Evolutionary conservation across 2,888 invertebrate genomes (phyloP).

Genomic region (Rutpela maculata): DNA sequence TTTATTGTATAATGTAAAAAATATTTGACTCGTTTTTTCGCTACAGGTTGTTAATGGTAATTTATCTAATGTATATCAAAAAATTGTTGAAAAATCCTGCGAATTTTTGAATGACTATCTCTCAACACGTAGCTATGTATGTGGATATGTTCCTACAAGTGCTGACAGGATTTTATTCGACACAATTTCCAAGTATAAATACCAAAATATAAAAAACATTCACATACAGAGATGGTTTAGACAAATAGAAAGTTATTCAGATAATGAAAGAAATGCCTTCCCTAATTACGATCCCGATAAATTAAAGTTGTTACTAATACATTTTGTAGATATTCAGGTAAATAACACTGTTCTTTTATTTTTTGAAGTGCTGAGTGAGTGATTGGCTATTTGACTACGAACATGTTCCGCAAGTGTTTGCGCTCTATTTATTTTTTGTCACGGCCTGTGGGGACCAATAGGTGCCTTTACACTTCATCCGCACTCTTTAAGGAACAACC

Average conservation of each 20-base stretch:
- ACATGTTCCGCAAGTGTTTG: constrained; percentile 52
- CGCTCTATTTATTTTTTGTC: constrained; percentile 66
- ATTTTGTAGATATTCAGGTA: constrained; percentile 66
- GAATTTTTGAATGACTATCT: constrained; percentile 73
- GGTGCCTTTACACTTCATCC: constrained; percentile 61
- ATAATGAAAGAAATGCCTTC: constrained; percentile 75
- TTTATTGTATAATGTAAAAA: not conserved
- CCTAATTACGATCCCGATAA: constrained; percentile 71
- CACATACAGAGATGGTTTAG: constrained; percentile 79
- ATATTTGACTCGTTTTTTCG: constrained; percentile 20
- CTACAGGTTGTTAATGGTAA: constrained; percentile 54
- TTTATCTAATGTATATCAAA: constrained; percentile 43
- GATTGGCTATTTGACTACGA: constrained; percentile 39
- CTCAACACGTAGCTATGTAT: constrained; percentile 77
- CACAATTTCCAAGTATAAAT: constrained; percentile 57
- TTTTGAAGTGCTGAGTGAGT: constrained; percentile 61
- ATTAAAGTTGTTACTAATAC: constrained; percentile 68
- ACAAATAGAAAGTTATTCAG: constrained; percentile 79
- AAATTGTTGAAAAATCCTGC: constrained; percentile 50
- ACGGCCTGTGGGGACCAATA: constrained; percentile 67
- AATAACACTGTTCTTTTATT: constrained; percentile 59
- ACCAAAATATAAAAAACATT: constrained; percentile 71
- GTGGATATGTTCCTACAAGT: constrained; percentile 76
- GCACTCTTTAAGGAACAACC: constrained; percentile 64
- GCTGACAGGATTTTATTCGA: constrained; percentile 74